A percentile compares a stretch with the other conserved stretches of the same genome.
Conservation (phyloP, 2,888 invertebrate genomes). For the Plagodis pulveraria region DNA sequence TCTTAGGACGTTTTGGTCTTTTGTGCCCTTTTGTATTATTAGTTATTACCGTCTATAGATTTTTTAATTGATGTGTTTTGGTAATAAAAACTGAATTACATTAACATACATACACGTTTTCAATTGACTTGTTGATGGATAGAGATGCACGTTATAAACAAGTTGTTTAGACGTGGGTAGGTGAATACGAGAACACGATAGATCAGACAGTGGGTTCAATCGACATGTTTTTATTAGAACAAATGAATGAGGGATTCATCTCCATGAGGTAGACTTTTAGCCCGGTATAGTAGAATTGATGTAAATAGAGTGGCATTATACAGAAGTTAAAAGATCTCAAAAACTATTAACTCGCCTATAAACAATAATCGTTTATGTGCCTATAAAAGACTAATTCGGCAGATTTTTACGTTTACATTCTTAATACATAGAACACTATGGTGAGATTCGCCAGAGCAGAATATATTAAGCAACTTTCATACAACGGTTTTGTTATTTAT, state of each 20-base stretch:
- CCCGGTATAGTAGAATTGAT: conserved; percentile 51
- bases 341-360: conserved; percentile 64
- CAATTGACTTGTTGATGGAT: conserved; percentile 49
- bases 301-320: conserved; percentile 61
- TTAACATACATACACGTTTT: conserved; percentile 47
- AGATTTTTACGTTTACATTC: conserved; percentile 65
- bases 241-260: conserved; percentile 42
- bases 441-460: conserved; percentile 59
- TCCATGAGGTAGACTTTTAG: conserved; percentile 51
- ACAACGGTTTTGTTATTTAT: conserved; percentile 31
- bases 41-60: conserved; percentile 4
- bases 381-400: conserved; percentile 81
- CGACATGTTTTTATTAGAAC: conserved; percentile 5
- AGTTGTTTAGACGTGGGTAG: conserved; percentile 11
- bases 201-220: not conserved
- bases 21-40: conserved; percentile 57
- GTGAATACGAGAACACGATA: not conserved
- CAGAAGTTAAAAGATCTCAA: conserved; percentile 67
- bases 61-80: conserved; percentile 3
- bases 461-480: conserved; percentile 36
- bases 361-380: conserved; percentile 55
- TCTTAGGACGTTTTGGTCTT: conserved; percentile 75
- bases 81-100: conserved; percentile 47
- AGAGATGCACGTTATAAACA: conserved; percentile 9
- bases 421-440: conserved; percentile 75